Percentiles rank a stretch among this genome's conserved stretches.
Conservation (phyloP, 2,888 invertebrate genomes). For the Ligdia adustata region DNA sequence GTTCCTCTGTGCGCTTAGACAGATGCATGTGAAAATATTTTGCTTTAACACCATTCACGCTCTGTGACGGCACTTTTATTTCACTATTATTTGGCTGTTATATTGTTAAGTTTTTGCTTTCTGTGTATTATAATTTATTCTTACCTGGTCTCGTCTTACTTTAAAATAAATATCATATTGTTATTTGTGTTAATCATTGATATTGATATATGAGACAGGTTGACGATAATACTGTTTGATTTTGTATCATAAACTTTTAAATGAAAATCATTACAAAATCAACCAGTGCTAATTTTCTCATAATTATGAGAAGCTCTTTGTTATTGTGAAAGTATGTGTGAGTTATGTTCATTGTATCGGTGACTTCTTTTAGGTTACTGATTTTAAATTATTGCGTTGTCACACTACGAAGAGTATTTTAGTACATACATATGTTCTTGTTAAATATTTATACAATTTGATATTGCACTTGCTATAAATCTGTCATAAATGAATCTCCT, state of each 20-base stretch:
- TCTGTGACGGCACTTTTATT: conserved; percentile 44
- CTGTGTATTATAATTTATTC: conserved; percentile 19
- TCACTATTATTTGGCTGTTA: conserved; percentile 70
- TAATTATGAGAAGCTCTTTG: conserved; percentile 15
- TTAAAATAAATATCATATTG: conserved; percentile 9
- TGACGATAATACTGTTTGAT: conserved; percentile 12
- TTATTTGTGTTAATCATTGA: conserved; percentile 19
- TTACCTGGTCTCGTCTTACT: conserved; percentile 26
- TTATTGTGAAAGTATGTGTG: conserved; percentile 30
- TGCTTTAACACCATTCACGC: conserved; percentile 35
- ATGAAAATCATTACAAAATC: conserved; percentile 7
- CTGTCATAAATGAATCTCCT: no score
- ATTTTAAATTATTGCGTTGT: conserved; percentile 29
- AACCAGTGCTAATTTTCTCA: not conserved
- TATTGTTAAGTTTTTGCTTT: conserved; percentile 48
- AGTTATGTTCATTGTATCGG: conserved; percentile 35
- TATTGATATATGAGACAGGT: no score
- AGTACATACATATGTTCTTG: no score
- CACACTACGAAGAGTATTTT: conserved; percentile 17
- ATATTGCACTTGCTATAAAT: no score
- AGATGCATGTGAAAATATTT: conserved; percentile 38
- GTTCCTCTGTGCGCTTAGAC: conserved; percentile 8
- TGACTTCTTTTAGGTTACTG: conserved; percentile 37
- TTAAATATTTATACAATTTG: no score
- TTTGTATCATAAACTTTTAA: not conserved